Percentiles rank a stretch among this genome's conserved stretches.
Conservation (phyloP, 2,113 vertebrate species). For the Scatophagus argus region DNA sequence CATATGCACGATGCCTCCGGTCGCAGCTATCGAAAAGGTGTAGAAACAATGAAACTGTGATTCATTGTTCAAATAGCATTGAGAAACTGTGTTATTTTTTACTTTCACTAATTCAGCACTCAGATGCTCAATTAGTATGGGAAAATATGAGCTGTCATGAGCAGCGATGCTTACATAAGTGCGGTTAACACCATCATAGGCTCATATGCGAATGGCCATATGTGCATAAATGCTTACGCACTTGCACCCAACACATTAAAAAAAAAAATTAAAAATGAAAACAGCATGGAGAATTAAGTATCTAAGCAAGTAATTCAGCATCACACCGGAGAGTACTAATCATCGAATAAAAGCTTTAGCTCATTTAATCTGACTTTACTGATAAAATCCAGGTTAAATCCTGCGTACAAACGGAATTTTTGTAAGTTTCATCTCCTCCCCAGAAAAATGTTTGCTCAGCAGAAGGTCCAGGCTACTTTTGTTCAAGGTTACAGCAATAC, state of each 20-base stretch:
- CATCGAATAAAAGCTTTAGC: background rate
- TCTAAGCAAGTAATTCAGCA: no score
- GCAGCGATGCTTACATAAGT: slow-evolving; percentile 43
- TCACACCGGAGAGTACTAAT: background rate
- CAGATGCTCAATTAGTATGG: slow-evolving; percentile 29
- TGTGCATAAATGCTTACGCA: slow-evolving; percentile 42
- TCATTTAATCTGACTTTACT: background rate
- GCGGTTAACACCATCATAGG: slow-evolving; percentile 64
- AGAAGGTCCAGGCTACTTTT: background rate
- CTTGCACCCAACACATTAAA: background rate
- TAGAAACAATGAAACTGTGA: slow-evolving; percentile 37
- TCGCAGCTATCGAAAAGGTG: no score
- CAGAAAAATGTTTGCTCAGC: slow-evolving; percentile 17
- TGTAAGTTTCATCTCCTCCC: slow-evolving; percentile 29
- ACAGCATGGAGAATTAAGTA: background rate
- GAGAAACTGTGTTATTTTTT: slow-evolving; percentile 38
- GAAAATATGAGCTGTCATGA: slow-evolving; percentile 59
- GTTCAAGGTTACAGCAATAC: slow-evolving; percentile 25
- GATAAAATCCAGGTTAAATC: background rate
- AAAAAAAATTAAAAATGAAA: no score
- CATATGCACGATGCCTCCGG: no score
- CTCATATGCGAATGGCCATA: background rate
- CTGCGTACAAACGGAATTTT: slow-evolving; percentile 17
- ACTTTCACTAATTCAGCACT: slow-evolving; percentile 59
- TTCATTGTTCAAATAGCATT: slow-evolving; percentile 21